phyloP scores from a whole-genome alignment of 2,888 invertebrate species.

The Nudaria mundana region DNA sequence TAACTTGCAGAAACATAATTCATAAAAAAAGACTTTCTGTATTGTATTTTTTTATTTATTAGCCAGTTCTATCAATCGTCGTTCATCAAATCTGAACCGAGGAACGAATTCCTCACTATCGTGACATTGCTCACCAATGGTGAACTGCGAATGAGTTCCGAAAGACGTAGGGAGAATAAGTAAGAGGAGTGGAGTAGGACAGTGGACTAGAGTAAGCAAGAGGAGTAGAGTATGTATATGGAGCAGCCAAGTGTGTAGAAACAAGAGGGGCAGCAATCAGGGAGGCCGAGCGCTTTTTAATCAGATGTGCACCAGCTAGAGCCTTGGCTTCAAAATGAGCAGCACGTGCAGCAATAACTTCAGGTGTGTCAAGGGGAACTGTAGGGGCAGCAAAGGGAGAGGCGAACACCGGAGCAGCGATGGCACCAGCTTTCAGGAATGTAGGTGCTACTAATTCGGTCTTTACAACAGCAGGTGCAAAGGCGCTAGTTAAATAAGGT shows the following conservation, averaged over 20 bases:
- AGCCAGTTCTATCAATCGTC: slow-evolving; percentile 40
- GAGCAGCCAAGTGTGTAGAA: slow-evolving; percentile 29
- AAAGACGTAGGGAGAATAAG: slow-evolving; percentile 46
- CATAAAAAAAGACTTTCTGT: not conserved
- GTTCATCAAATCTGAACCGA: slow-evolving; percentile 56
- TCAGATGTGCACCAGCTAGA: slow-evolving; percentile 60
- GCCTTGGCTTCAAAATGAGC: slow-evolving; percentile 72
- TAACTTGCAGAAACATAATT: too few relatives aligned
- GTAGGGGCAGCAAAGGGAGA: slow-evolving; percentile 66
- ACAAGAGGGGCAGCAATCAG: slow-evolving; percentile 34
- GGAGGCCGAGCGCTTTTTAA: slow-evolving; percentile 59
- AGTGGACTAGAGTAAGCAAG: slow-evolving; percentile 38
- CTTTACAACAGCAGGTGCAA: slow-evolving; percentile 26
- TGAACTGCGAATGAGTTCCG: slow-evolving; percentile 60
- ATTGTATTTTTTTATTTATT: slow-evolving; percentile 38
- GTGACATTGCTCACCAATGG: slow-evolving; percentile 59
- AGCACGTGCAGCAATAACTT: slow-evolving; percentile 71
- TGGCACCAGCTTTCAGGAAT: slow-evolving; percentile 34
- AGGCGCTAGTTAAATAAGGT: slow-evolving; percentile 2
- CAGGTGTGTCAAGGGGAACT: slow-evolving; percentile 73
- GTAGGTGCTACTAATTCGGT: not conserved
- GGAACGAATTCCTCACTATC: slow-evolving; percentile 43
- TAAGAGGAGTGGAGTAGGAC: slow-evolving; percentile 47
- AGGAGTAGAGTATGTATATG: slow-evolving; percentile 46
- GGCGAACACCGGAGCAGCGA: slow-evolving; percentile 65